Evolutionary conservation across 1,140 invertebrate genomes (phyloP).

Genomic region (Rhagoletis zephyria): DNA sequence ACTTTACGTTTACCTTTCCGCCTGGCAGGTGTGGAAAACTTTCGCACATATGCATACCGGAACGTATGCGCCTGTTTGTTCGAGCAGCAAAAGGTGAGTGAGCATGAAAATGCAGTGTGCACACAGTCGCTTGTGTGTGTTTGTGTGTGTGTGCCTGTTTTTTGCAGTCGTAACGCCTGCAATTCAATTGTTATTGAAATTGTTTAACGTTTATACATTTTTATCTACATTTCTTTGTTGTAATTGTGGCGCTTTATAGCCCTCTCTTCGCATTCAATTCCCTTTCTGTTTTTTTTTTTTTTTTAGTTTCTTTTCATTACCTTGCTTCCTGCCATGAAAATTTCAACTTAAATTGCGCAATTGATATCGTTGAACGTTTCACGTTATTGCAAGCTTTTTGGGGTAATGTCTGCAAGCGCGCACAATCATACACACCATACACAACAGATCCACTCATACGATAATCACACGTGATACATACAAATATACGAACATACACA

Average conservation of each 20-base stretch:
- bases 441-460: background rate
- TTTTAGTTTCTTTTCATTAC: background rate
- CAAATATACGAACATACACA: background rate
- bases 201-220: slow-evolving; percentile 44
- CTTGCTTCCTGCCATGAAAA: slow-evolving; percentile 10
- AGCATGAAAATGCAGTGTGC: slow-evolving; percentile 11
- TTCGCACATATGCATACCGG: background rate
- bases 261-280: background rate
- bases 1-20: slow-evolving; percentile 36
- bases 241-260: slow-evolving; percentile 10
- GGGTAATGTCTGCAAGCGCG: background rate
- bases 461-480: background rate
- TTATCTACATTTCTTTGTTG: slow-evolving; percentile 43
- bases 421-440: background rate
- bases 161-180: background rate
- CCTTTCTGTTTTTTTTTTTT: background rate
- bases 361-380: slow-evolving; percentile 41
- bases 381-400: slow-evolving; percentile 33
- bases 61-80: background rate
- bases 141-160: background rate
- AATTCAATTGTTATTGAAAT: slow-evolving; percentile 51
- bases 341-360: slow-evolving; percentile 33
- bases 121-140: background rate
- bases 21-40: slow-evolving; percentile 41
- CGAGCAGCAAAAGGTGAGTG: background rate